These are phyloP conservation scores for Agrotis ipsilon DNA, from an alignment of 2,888 invertebrate genomes.

Conservation along the genomic window DNA sequence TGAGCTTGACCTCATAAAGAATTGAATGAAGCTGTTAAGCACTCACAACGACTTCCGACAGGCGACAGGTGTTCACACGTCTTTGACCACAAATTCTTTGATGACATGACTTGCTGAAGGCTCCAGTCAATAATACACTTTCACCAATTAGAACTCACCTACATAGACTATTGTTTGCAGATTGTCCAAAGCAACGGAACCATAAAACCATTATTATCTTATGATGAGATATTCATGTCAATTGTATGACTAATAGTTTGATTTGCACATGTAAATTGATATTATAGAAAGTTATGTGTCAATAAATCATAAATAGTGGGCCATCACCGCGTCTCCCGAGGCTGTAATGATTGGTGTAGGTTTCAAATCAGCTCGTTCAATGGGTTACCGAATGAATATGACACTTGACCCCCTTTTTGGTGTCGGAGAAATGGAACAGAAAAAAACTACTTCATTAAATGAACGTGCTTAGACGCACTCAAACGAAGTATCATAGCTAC, in stretches of 20 bases:
- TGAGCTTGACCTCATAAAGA: constrained; percentile 43
- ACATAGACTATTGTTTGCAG: constrained; percentile 69
- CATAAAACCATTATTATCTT: constrained; percentile 60
- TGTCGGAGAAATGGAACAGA: constrained; percentile 32
- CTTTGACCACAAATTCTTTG: constrained; percentile 40
- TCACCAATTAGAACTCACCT: constrained; percentile 69
- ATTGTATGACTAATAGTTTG: constrained; percentile 61
- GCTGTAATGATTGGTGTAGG: constrained; percentile 39
- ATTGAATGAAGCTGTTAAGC: constrained; percentile 41
- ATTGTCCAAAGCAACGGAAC: constrained; percentile 58
- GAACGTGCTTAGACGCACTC: not conserved
- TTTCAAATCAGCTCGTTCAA: constrained; percentile 41
- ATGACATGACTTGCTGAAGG: constrained; percentile 51
- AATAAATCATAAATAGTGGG: constrained; percentile 52
- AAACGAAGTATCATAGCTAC: constrained; percentile 2
- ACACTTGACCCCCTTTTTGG: constrained; percentile 50
- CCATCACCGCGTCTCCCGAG: constrained; percentile 25
- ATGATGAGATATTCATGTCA: constrained; percentile 63
- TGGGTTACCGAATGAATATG: constrained; percentile 46
- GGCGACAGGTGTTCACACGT: constrained; percentile 34
- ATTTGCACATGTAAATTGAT: constrained; percentile 62
- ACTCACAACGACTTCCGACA: constrained; percentile 31
- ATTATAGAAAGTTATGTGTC: constrained; percentile 55
- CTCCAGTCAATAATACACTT: constrained; percentile 66
- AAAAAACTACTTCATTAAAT: constrained; percentile 26